Evolutionary conservation across 2,888 invertebrate genomes (phyloP).

Genomic region (Eumacrocentrus americanus): DNA sequence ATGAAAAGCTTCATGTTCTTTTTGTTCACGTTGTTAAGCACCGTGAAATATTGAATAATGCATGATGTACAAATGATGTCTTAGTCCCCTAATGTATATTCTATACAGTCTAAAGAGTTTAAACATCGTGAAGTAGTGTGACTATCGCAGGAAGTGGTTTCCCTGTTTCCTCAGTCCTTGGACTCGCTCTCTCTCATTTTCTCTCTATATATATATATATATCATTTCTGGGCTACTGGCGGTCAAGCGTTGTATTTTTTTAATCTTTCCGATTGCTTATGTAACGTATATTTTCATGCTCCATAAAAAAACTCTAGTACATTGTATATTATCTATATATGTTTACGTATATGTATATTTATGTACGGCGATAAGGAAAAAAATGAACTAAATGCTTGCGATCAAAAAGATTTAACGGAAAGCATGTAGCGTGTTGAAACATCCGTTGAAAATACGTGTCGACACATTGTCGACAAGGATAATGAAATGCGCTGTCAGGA

Average conservation of each 20-base stretch:
- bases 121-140: background rate
- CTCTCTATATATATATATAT: background rate
- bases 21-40: background rate
- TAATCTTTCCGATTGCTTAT: background rate
- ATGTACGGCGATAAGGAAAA: background rate
- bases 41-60: too few species aligned
- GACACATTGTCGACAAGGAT: too few species aligned
- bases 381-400: too few species aligned
- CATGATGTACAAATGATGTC: too few species aligned
- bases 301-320: background rate
- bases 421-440: too few species aligned
- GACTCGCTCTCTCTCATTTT: background rate
- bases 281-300: background rate
- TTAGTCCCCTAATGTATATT: too few species aligned
- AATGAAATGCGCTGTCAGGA: too few species aligned
- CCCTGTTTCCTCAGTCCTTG: conserved; percentile 24
- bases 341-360: too few species aligned
- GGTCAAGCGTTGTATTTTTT: background rate
- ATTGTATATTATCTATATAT: too few species aligned
- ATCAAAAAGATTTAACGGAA: too few species aligned
- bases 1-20: too few species aligned
- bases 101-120: background rate
- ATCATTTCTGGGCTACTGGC: background rate
- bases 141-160: conserved; percentile 27
- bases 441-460: too few species aligned